These are phyloP conservation scores for Urechis unicinctus DNA, from an alignment of 2,888 invertebrate species.

Conservation along the genomic window DNA sequence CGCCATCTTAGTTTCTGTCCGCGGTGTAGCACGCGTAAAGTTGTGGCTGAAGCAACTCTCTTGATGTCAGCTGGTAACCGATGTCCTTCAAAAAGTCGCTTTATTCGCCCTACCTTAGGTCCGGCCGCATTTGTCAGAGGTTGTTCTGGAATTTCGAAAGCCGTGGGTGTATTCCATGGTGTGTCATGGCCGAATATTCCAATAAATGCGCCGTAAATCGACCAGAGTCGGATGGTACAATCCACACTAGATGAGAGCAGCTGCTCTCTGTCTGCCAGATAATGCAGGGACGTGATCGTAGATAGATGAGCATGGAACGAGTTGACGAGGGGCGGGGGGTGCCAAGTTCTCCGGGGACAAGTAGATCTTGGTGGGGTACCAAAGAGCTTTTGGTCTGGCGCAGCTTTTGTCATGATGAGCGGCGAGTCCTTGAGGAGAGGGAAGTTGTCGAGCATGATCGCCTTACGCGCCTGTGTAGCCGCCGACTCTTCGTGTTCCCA, in stretches of 20 bases:
- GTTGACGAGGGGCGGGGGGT: conserved; percentile 31
- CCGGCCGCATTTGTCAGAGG: too few relatives aligned
- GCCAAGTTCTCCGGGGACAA: background rate
- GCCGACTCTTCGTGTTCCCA: background rate
- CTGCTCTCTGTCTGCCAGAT: conserved; percentile 61
- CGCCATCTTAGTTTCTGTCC: conserved; percentile 6
- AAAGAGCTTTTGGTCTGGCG: background rate
- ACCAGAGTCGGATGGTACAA: conserved; percentile 56
- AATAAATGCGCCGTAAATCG: conserved; percentile 51
- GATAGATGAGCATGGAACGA: conserved; percentile 62
- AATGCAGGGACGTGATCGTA: conserved; percentile 63
- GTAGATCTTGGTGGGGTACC: conserved; percentile 3
- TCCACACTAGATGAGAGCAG: conserved; percentile 65
- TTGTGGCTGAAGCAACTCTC: conserved; percentile 69
- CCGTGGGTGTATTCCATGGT: conserved; percentile 55
- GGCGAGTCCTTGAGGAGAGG: background rate
- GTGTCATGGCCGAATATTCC: conserved; percentile 70
- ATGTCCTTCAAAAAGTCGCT: too few relatives aligned
- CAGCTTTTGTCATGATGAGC: background rate
- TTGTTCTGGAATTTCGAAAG: background rate
- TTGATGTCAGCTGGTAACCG: conserved; percentile 66
- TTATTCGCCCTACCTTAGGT: too few relatives aligned
- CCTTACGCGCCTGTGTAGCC: background rate
- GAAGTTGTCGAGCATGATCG: background rate
- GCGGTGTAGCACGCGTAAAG: conserved; percentile 56